phyloP scores from a whole-genome alignment of 2,888 invertebrate genomes.

The Drosophila fungiperda region DNA sequence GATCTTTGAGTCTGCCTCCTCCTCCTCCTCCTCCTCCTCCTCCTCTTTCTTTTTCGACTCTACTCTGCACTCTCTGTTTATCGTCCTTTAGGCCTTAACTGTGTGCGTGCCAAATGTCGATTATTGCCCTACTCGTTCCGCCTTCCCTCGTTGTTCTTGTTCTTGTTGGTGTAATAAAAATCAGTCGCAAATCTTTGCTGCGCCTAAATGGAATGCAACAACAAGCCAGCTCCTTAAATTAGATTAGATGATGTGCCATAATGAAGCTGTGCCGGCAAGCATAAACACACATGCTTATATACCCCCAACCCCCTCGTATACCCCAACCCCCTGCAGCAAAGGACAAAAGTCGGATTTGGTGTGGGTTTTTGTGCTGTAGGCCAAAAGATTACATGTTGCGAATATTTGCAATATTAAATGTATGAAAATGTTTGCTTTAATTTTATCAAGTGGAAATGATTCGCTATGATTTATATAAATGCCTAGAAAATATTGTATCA shows the following conservation, averaged over 20 bases:
- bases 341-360: neutral
- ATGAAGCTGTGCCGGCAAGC: constrained; percentile 65
- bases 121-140: constrained; percentile 71
- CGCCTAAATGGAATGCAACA: constrained; percentile 57
- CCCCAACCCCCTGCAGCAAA: neutral
- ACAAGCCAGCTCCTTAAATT: constrained; percentile 62
- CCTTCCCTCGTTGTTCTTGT: constrained; percentile 16
- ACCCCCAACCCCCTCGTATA: neutral
- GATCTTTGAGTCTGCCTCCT: neutral
- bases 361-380: neutral
- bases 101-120: constrained; percentile 63
- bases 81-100: constrained; percentile 20
- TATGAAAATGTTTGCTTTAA: neutral
- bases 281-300: constrained; percentile 9
- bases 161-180: constrained; percentile 63
- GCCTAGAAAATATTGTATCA: too few species aligned
- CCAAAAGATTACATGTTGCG: constrained; percentile 15
- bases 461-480: constrained; percentile 5
- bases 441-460: constrained; percentile 10
- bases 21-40: neutral
- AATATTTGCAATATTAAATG: constrained; percentile 1
- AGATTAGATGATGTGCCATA: constrained; percentile 78
- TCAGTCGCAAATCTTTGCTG: constrained; percentile 68
- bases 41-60: neutral
- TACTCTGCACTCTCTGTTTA: constrained; percentile 12